Evolutionary conservation across 2,797 vertebrate species (phyloP).

Genomic region (Eospalax fontanierii): DNA sequence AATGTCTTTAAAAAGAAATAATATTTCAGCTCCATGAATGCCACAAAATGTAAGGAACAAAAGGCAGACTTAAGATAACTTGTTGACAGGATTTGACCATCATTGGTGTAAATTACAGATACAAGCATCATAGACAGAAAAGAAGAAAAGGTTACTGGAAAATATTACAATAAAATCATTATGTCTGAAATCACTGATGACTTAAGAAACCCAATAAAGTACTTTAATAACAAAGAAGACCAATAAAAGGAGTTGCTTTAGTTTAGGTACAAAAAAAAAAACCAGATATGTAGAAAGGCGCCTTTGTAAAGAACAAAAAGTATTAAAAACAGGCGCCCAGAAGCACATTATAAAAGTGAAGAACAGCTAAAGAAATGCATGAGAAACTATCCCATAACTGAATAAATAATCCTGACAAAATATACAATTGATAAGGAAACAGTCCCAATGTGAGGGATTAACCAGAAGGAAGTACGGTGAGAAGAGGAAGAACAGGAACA

Average conservation of each 20-base stretch:
- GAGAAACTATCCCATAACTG: not conserved
- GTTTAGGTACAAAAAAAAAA: constrained; percentile 62
- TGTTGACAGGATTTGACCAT: not conserved
- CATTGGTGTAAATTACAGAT: not conserved
- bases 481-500: not conserved
- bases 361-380: not conserved
- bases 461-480: not conserved
- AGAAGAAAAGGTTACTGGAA: not conserved
- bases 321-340: not conserved
- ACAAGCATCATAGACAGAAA: not conserved
- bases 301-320: not conserved
- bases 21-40: not conserved
- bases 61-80: constrained; percentile 40
- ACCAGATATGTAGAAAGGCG: not conserved
- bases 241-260: not conserved
- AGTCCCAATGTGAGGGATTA: constrained; percentile 10
- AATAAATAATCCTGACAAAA: constrained; percentile 37
- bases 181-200: not conserved
- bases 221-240: not conserved
- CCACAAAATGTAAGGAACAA: not conserved
- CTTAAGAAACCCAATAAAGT: not conserved
- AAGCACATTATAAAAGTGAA: not conserved
- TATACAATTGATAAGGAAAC: constrained; percentile 7
- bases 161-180: not conserved
- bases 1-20: constrained; percentile 17